Evolutionary conservation across 2,888 invertebrate species (phyloP), one percentile per base, ranked within the genome.

Genomic region (Torymus aiolomorphi): DNA sequence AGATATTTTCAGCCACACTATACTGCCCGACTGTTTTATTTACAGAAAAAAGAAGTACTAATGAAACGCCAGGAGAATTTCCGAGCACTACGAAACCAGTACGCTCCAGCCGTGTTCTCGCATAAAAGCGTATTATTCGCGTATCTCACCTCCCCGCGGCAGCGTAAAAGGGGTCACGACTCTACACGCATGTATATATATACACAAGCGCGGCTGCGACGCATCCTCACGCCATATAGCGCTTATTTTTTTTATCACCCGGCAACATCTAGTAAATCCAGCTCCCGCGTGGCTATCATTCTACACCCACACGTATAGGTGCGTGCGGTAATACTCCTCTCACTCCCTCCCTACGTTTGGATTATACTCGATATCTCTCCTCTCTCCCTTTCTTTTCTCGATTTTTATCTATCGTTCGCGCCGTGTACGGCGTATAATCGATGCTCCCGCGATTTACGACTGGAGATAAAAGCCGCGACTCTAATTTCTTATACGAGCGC

Each of bases 401-500:
- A 76, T 62, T 76, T 76, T 76, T 76, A 77, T 52, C 66, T 18
- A 42, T 42, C 42, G 8, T 42, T 42, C 42, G 42, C 42, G 8
- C 42, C 42, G 42, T 42, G 42, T 42, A 76, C 24, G 49, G 71
- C 57, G 77, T 59, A 69, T 71, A 70, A 66, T 80, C 79, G 66
- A 80, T 80, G 79, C 69, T 69, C 73, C 61, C 49, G 63, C 69
- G 77, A 80, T 69, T 81, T 76, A 69, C 81, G 72, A 72, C 62
- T 18, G 65, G 16, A 78, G 78, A 78, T 78, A 78, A 78, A 77
- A 71, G 59, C 66, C 78, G 72, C 66, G 78, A 72, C 72, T 78
- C 72, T 78, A 78, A 78, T 78, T 78, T 78, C 72, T 77, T 57
- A 74, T 74, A 74, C 57, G 63, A 62, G 42, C 42, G 42, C 12